A percentile compares a stretch with the other conserved stretches of the same genome.
phyloP scores from a whole-genome alignment of 2,888 invertebrate genomes.

The Sthenelais limicola region DNA sequence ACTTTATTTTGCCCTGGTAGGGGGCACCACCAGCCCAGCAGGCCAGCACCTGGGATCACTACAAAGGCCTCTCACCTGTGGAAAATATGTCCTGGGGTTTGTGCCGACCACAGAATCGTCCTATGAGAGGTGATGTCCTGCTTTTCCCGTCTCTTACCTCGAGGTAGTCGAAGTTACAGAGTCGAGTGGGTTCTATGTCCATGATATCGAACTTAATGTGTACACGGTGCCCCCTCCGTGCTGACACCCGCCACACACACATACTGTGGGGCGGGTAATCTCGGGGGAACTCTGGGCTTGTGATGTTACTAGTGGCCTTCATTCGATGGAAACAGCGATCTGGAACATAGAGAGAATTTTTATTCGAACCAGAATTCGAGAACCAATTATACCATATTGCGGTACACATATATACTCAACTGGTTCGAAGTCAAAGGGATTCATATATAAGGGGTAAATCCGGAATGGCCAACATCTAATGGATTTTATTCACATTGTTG shows the following conservation, averaged over 20 bases:
- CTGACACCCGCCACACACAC: slow-evolving; percentile 48
- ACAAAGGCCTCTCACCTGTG: too few relatives aligned
- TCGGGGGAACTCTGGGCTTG: slow-evolving; percentile 36
- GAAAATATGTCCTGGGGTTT: slow-evolving; percentile 39
- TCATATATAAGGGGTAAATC: too few relatives aligned
- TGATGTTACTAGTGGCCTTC: slow-evolving; percentile 39
- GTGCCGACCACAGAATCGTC: slow-evolving; percentile 44
- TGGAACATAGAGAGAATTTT: background rate
- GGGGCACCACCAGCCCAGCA: too few relatives aligned
- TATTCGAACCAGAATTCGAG: background rate
- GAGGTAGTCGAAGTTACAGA: slow-evolving; percentile 47
- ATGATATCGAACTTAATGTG: slow-evolving; percentile 43
- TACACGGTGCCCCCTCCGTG: slow-evolving; percentile 27
- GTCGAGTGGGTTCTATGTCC: slow-evolving; percentile 46
- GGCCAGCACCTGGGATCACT: too few relatives aligned
- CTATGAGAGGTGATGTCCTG: slow-evolving; percentile 40
- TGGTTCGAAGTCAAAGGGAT: too few relatives aligned
- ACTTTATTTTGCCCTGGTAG: too few relatives aligned
- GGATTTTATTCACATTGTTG: too few relatives aligned
- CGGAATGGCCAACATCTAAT: too few relatives aligned
- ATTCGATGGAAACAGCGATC: slow-evolving; percentile 40
- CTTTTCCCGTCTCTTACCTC: slow-evolving; percentile 46
- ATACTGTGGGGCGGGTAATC: slow-evolving; percentile 38
- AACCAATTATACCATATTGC: too few relatives aligned
- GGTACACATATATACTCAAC: too few relatives aligned